A percentile compares a stretch with the other conserved stretches of the same genome.
phyloP scores from a whole-genome alignment of 2,113 vertebrate genomes.

The Bufo bufo region DNA sequence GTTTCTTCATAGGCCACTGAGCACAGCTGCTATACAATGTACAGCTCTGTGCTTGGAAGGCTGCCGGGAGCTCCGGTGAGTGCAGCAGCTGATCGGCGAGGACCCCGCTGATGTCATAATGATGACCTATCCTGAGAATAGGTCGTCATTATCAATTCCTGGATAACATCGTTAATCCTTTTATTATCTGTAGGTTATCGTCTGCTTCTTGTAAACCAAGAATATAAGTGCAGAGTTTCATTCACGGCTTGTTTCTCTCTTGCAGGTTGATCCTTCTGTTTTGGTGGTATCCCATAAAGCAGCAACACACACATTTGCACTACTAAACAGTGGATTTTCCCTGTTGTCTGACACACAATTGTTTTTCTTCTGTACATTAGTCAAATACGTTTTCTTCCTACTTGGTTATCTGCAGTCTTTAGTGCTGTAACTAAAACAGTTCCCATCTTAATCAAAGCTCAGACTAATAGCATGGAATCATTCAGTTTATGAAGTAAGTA shows the following conservation, averaged over 20 bases:
- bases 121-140: no score
- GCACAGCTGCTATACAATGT: no score
- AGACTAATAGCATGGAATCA: background rate
- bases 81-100: no score
- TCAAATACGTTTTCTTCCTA: background rate
- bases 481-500: background rate
- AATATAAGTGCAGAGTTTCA: background rate
- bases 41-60: no score
- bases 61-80: no score
- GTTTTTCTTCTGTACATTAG: background rate
- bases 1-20: no score
- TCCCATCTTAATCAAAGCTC: background rate
- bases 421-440: background rate
- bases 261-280: background rate
- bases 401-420: background rate
- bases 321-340: background rate
- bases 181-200: no score
- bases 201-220: no score
- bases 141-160: no score
- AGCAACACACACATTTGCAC: background rate
- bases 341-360: background rate
- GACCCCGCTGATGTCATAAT: no score
- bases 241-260: background rate
- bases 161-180: no score
- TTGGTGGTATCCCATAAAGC: background rate